Evolutionary conservation across 2,797 vertebrate genomes (phyloP).

Genomic region (Tolypeutes matacus): DNA sequence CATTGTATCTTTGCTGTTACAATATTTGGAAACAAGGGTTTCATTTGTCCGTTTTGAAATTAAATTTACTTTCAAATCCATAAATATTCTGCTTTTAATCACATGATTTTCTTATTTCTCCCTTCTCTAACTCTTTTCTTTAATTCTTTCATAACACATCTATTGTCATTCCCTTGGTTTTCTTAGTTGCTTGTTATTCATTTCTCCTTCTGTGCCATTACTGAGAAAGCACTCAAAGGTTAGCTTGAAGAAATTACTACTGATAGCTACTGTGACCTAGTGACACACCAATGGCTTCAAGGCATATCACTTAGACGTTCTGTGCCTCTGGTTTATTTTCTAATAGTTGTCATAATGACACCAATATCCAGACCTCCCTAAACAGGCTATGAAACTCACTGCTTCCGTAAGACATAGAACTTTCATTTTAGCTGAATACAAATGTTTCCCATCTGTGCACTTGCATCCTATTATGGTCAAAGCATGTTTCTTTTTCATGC

Average conservation of each 20-base stretch:
- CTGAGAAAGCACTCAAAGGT: background rate
- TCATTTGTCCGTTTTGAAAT: background rate
- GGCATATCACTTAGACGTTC: slow-evolving; percentile 23
- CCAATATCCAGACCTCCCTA: background rate
- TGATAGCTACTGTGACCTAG: slow-evolving; percentile 22
- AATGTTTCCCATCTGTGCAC: background rate
- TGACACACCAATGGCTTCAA: background rate
- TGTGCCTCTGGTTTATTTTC: slow-evolving; percentile 26
- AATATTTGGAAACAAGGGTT: no score
- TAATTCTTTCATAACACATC: background rate
- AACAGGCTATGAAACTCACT: background rate
- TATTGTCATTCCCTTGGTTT: background rate
- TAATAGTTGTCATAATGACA: slow-evolving; percentile 30
- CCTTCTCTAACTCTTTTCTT: background rate
- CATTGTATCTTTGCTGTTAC: background rate
- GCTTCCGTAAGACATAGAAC: background rate
- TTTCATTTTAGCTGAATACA: slow-evolving; percentile 11
- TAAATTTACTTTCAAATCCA: background rate
- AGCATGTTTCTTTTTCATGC: background rate
- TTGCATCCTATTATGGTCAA: background rate
- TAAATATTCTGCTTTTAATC: background rate
- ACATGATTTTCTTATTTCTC: background rate
- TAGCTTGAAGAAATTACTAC: background rate
- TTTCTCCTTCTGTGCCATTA: background rate
- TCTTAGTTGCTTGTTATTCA: background rate